These are phyloP conservation scores for Platyscapa corneri DNA, from an alignment of 1,140 invertebrate species.

Conservation along the genomic window DNA sequence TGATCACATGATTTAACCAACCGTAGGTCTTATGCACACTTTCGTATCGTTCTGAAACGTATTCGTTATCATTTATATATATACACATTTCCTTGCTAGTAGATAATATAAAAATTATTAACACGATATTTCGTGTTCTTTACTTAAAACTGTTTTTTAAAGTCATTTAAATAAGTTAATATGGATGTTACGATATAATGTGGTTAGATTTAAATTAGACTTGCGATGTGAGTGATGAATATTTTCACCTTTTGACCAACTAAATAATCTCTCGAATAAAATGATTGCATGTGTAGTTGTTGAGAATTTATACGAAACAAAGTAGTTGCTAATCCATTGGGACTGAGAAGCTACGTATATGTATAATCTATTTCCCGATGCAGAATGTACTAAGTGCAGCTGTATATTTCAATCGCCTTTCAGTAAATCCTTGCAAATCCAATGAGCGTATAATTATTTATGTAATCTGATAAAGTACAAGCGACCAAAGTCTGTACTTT, in stretches of 20 bases:
- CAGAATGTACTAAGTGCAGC: slow-evolving; percentile 42
- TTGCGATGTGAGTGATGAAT: neutral
- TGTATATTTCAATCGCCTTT: slow-evolving; percentile 43
- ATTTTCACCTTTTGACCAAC: neutral
- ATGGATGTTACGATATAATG: too few species aligned
- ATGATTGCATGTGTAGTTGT: neutral
- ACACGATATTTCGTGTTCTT: too few species aligned
- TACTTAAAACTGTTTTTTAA: too few species aligned
- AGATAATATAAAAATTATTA: too few species aligned
- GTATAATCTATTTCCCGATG: slow-evolving; percentile 41
- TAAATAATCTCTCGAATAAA: neutral
- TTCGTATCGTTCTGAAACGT: too few species aligned
- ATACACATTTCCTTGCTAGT: too few species aligned
- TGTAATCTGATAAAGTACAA: slow-evolving; percentile 38
- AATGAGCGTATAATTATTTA: slow-evolving; percentile 41
- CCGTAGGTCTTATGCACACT: too few species aligned
- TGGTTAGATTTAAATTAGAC: too few species aligned
- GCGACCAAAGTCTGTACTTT: neutral
- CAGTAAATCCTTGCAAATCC: slow-evolving; percentile 40
- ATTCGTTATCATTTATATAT: too few species aligned
- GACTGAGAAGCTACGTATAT: neutral
- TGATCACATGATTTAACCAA: neutral
- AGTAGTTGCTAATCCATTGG: slow-evolving; percentile 45
- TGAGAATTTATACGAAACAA: slow-evolving; percentile 13
- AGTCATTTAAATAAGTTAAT: too few species aligned